These are phyloP conservation scores for Mohoua ochrocephala DNA, from an alignment of 2,113 vertebrate species.

Conservation along the genomic window DNA sequence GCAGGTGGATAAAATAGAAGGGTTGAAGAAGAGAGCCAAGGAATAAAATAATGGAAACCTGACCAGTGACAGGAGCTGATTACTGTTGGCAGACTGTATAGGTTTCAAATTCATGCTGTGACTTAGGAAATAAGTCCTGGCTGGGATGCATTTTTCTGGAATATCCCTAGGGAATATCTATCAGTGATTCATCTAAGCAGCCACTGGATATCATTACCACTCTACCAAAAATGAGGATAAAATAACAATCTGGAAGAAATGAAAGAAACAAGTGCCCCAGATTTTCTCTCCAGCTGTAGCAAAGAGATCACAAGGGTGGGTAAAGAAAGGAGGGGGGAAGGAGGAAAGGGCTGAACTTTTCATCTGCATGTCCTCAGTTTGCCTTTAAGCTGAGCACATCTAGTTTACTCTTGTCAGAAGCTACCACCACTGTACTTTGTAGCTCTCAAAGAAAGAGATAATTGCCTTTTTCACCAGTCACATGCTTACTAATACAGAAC, in stretches of 20 bases:
- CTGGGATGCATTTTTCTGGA: conserved; percentile 49
- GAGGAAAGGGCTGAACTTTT: conserved; percentile 39
- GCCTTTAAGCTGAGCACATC: conserved; percentile 39
- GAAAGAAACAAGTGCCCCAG: conserved; percentile 49
- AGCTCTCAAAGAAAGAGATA: conserved; percentile 38
- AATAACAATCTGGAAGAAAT: conserved; percentile 42
- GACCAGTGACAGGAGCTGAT: neutral
- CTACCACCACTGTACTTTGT: conserved; percentile 23
- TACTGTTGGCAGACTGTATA: neutral
- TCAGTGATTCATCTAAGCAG: conserved; percentile 54
- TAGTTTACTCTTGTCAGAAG: conserved; percentile 55
- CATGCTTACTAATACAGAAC: conserved; percentile 39
- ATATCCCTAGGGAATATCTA: conserved; percentile 52
- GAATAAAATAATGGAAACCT: conserved; percentile 26
- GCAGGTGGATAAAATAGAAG: neutral
- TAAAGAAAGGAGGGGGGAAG: neutral
- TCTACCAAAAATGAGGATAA: conserved; percentile 58
- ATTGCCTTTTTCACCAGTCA: conserved; percentile 22
- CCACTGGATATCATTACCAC: conserved; percentile 58
- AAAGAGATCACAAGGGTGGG: conserved; percentile 43
- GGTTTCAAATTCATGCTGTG: conserved; percentile 44
- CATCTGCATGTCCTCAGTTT: conserved; percentile 41
- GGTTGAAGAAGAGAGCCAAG: neutral
- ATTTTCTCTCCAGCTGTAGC: conserved; percentile 33
- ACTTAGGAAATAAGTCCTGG: conserved; percentile 40